Conservation (phyloP, 2,797 vertebrate genomes). For the Malacoctenus gilli region DNA sequence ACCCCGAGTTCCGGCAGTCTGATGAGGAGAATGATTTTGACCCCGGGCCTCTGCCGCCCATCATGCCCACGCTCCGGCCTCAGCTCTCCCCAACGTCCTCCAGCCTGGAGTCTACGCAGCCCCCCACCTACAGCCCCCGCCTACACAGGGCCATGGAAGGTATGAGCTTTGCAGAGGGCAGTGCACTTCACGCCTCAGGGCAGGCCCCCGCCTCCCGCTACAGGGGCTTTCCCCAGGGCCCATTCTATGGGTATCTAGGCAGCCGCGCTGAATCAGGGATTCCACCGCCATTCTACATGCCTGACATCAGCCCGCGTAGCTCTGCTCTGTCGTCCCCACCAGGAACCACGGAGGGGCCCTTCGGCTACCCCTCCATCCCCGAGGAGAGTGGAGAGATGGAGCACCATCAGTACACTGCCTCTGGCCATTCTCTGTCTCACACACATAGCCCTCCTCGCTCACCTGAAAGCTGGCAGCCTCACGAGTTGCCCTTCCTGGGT, state of each 20-base stretch:
- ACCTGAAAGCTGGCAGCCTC: constrained; percentile 93
- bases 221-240: constrained; percentile 92
- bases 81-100: constrained; percentile 97
- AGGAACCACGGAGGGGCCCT: constrained; percentile 91
- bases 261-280: constrained; percentile 89
- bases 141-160: constrained; percentile 94
- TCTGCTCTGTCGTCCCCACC: constrained; percentile 95
- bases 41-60: constrained; percentile 88
- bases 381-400: constrained; percentile 93
- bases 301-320: constrained; percentile 96
- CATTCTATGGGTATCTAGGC: constrained; percentile 96
- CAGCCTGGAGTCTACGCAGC: constrained; percentile 97
- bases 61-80: constrained; percentile 92
- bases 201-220: constrained; percentile 90
- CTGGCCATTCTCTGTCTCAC: constrained; percentile 93
- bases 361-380: constrained; percentile 93
- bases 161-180: constrained; percentile 87
- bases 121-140: constrained; percentile 97
- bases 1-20: constrained; percentile 98
- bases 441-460: constrained; percentile 94
- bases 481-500: constrained; percentile 92
- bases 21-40: constrained; percentile 98
- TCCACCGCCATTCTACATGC: constrained; percentile 98
- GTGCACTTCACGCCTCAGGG: constrained; percentile 92
- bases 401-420: constrained; percentile 85